phyloP scores from a whole-genome alignment of 1,140 invertebrate species.

The Trinorchestia longiramus region DNA sequence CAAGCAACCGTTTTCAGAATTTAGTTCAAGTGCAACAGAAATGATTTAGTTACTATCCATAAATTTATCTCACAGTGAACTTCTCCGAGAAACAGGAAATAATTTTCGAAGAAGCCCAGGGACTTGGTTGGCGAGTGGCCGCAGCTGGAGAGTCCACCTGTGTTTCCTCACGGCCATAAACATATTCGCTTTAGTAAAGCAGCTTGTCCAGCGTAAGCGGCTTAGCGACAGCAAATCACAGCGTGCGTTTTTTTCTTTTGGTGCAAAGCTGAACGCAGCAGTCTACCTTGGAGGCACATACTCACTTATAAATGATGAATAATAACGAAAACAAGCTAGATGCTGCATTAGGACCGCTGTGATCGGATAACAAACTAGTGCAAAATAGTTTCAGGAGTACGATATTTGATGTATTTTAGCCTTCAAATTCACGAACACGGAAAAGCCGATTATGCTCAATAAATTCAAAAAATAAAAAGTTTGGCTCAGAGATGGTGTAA shows the following conservation, averaged over 20 bases:
- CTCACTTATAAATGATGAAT: not conserved
- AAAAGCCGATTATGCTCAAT: not conserved
- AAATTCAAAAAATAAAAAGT: not conserved
- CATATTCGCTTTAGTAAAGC: conserved; percentile 45
- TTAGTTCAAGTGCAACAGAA: not conserved
- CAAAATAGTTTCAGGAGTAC: not conserved
- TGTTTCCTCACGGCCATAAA: not conserved
- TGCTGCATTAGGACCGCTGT: not conserved
- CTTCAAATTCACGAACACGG: not conserved
- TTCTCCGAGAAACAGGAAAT: not conserved
- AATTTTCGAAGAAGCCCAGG: not conserved
- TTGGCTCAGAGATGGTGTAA: not conserved
- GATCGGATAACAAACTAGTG: not conserved
- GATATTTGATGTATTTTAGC: not conserved
- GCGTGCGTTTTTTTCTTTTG: not conserved
- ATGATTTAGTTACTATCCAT: not conserved
- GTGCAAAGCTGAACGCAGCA: not conserved
- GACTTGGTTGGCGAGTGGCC: not conserved
- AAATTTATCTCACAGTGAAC: not conserved
- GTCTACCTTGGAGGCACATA: not conserved
- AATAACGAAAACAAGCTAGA: not conserved
- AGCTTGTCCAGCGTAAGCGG: conserved; percentile 25
- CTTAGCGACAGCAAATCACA: conserved; percentile 46
- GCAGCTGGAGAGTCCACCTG: not conserved
- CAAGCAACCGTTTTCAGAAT: not conserved